Evolutionary conservation across 2,113 vertebrate genomes (phyloP), one percentile per base, ranked within the genome.

Genomic region (Chitala chitala): DNA sequence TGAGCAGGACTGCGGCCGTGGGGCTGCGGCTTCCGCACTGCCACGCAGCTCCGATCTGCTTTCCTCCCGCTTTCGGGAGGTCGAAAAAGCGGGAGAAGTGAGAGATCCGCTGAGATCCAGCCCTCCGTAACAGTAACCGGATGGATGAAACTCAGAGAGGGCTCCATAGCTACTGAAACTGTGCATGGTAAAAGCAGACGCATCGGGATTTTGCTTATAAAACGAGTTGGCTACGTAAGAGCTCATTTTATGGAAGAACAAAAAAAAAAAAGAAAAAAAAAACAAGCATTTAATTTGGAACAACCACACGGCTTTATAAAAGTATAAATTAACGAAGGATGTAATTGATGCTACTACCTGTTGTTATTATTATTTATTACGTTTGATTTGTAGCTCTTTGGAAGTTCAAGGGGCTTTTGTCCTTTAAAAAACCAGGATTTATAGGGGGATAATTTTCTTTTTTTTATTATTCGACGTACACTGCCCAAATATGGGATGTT

Each of bases 401-500:
- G 87, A 92, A 91, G 87, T 91, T 89, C 85, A 87, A 86, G 88
- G 86, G 81, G 87, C 88, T 89, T 91, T 91, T 87, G 89, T 88
- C 87, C 90, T 87, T 84, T 89, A 92, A 92, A 91, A 90, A 87
- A 88, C 87, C 89, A 90, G 87, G 90, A 91, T 92, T 93, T 93
- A 91, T 91, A 91, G 88, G 85, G 90, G 56, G 73, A 69, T 76
- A 74, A 73, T 82, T 87, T 69, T 55, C 58, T 75, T 89, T 87
- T 90, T 80, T 89, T 89, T 84, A 89, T 90, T 85, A 87, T 88
- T 87, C 85, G 89, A 88, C 86, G 80, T 88, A 86, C 88, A 83
- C 88, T 91, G 91, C 89, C 91, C 91, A 93, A 92, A 92, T 92
- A 93, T 91, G 90, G 90, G 86, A 88, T 87, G 86, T 88, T 90